These are phyloP conservation scores for Panthera leo DNA, from an alignment of 2,113 vertebrate genomes.

Conservation along the genomic window DNA sequence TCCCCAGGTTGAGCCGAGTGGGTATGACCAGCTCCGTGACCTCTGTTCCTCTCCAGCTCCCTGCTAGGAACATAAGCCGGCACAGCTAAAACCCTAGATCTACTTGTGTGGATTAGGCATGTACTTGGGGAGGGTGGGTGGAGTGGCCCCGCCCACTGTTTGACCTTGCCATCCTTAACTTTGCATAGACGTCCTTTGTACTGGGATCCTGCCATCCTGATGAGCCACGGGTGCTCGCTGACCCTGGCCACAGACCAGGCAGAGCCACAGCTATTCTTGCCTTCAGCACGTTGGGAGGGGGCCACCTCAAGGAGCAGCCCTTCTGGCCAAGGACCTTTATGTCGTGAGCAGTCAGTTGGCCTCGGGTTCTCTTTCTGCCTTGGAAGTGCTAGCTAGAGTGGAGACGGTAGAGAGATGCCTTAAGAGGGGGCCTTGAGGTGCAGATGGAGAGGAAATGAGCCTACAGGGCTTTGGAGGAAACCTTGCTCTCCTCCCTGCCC, in stretches of 20 bases:
- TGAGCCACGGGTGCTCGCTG: background rate
- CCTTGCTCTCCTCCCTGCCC: accelerated
- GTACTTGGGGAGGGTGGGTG: background rate
- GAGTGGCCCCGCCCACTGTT: too few species aligned
- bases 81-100: background rate
- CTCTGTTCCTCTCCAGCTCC: background rate
- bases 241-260: background rate
- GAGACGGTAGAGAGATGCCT: background rate
- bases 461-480: background rate
- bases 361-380: background rate
- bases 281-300: background rate
- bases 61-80: background rate
- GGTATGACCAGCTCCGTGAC: background rate
- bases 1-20: background rate
- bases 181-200: background rate
- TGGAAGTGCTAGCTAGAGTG: background rate
- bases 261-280: background rate
- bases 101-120: background rate
- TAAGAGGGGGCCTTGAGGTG: background rate
- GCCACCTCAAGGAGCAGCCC: background rate
- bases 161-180: background rate
- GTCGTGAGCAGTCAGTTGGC: background rate
- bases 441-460: background rate
- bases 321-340: background rate
- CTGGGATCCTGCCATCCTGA: background rate